Evolutionary conservation across 2,888 invertebrate genomes (phyloP).

Genomic region (Trimorus sp.): DNA sequence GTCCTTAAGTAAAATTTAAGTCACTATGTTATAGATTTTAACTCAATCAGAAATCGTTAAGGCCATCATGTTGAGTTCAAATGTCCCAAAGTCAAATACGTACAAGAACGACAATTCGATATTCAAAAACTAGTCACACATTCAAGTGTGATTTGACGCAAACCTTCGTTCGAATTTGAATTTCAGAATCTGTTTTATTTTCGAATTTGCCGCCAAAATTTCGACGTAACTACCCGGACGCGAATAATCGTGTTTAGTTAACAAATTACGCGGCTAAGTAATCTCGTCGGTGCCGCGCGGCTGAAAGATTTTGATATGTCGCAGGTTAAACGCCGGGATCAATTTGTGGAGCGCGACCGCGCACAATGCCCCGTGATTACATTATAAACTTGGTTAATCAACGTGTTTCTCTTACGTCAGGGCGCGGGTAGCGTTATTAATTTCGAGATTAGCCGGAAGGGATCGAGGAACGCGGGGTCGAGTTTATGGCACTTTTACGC

Average conservation of each 20-base stretch:
- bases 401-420: conserved; percentile 31
- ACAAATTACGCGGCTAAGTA: conserved; percentile 40
- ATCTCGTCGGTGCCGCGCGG: conserved; percentile 21
- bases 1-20: too few species aligned
- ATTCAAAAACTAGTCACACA: too few species aligned
- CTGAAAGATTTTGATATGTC: conserved; percentile 47
- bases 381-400: conserved; percentile 49
- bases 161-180: too few species aligned
- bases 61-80: too few species aligned
- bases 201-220: too few species aligned
- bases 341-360: conserved; percentile 33
- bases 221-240: background rate
- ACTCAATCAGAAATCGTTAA: too few species aligned
- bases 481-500: background rate
- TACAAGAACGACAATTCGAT: too few species aligned
- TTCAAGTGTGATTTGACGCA: too few species aligned
- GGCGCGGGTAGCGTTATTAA: conserved; percentile 38
- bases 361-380: conserved; percentile 24
- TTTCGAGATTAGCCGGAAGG: conserved; percentile 12
- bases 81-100: too few species aligned
- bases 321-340: conserved; percentile 41
- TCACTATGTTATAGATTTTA: too few species aligned
- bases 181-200: too few species aligned
- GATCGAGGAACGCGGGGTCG: too few species aligned
- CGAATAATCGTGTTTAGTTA: conserved; percentile 30